Evolutionary conservation across 2,888 invertebrate genomes (phyloP).

Genomic region (Eubasilissa splendida): DNA sequence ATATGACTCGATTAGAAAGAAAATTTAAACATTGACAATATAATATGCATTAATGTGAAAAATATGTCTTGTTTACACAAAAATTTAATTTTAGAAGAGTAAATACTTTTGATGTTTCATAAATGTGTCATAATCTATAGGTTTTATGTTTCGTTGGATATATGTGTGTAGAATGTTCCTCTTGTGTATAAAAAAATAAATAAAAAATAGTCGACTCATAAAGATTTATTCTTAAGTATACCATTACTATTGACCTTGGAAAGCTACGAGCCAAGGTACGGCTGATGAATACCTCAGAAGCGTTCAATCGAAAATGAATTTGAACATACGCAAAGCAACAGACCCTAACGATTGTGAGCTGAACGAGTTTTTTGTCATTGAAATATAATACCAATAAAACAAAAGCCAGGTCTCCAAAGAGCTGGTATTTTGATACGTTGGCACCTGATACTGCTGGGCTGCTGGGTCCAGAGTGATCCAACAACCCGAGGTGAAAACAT

Average conservation of each 20-base stretch:
- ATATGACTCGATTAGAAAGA: no score
- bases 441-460: constrained; percentile 16
- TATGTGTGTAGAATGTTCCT: no score
- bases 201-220: no score
- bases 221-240: neutral
- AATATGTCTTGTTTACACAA: no score
- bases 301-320: constrained; percentile 12
- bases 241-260: neutral
- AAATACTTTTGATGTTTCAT: no score
- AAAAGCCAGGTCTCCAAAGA: neutral
- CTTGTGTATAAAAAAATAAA: neutral
- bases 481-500: constrained; percentile 22
- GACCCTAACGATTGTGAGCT: neutral
- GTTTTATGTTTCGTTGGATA: no score
- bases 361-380: constrained; percentile 21
- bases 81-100: no score
- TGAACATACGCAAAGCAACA: constrained; percentile 13
- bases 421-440: constrained; percentile 28
- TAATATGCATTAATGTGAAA: no score
- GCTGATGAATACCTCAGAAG: neutral
- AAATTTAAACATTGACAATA: no score
- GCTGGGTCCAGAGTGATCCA: neutral
- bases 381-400: constrained; percentile 21
- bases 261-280: neutral
- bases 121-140: no score